A percentile compares a stretch with the other conserved stretches of the same genome.
Conservation (phyloP, 1,140 invertebrate genomes). For the Samia ricini region DNA sequence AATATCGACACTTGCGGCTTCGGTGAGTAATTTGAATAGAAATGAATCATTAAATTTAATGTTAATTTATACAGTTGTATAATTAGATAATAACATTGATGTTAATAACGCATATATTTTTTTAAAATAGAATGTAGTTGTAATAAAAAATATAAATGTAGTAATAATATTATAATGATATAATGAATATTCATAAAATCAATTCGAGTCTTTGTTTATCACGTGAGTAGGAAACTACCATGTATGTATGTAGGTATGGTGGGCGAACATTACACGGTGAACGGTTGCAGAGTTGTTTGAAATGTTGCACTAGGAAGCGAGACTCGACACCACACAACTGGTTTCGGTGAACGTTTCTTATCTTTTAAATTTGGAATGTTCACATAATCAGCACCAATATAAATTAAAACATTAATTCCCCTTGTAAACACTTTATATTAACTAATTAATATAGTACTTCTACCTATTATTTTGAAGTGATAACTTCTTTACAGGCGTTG, state of each 20-base stretch:
- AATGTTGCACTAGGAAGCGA: constrained; percentile 29
- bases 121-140: too few relatives aligned
- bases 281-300: constrained; percentile 20
- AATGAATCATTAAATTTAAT: neutral
- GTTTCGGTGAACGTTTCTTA: constrained; percentile 14
- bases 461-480: too few relatives aligned
- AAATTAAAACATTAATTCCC: neutral
- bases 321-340: constrained; percentile 11
- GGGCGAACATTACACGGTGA: constrained; percentile 3
- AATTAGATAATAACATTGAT: too few relatives aligned
- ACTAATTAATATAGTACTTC: neutral
- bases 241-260: too few relatives aligned
- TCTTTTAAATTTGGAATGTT: constrained; percentile 29
- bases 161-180: neutral
- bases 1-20: constrained; percentile 82
- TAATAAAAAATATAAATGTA: neutral
- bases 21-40: constrained; percentile 62
- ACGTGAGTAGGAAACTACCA: neutral
- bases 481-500: too few relatives aligned
- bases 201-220: neutral
- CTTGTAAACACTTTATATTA: neutral
- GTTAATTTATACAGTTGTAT: neutral
- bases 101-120: too few relatives aligned
- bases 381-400: constrained; percentile 20
- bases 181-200: constrained; percentile 20